Conservation (phyloP, 2,797 vertebrate genomes). For the Kryptolebias ocellatus region DNA sequence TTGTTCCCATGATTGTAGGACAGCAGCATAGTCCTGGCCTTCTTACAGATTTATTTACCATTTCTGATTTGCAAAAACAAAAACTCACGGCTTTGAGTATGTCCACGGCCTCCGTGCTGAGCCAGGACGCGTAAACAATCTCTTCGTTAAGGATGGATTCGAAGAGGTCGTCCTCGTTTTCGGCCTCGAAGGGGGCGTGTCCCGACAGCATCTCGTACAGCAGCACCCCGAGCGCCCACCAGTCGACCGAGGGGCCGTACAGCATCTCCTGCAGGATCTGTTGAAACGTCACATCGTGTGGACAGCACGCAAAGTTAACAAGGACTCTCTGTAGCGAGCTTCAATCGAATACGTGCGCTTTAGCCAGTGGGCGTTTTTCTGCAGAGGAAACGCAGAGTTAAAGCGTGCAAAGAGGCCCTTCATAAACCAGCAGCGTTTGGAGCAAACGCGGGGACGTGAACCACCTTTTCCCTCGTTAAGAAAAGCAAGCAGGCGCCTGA, state of each 20-base stretch:
- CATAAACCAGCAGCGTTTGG: slow-evolving; percentile 30
- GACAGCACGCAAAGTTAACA: slow-evolving; percentile 2
- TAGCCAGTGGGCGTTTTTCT: background rate
- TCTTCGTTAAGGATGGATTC: slow-evolving; percentile 96
- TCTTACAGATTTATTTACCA: slow-evolving; percentile 14
- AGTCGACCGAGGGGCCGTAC: slow-evolving; percentile 95
- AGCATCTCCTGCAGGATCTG: slow-evolving; percentile 98
- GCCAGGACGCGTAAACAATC: slow-evolving; percentile 92
- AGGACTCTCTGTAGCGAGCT: background rate
- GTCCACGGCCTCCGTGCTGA: slow-evolving; percentile 87
- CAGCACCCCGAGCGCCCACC: slow-evolving; percentile 98
- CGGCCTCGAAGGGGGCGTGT: slow-evolving; percentile 95
- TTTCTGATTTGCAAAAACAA: background rate
- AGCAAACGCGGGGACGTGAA: slow-evolving; percentile 28
- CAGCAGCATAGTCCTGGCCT: slow-evolving; percentile 2
- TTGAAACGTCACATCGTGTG: slow-evolving; percentile 27
- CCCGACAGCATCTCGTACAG: slow-evolving; percentile 98
- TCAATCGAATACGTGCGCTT: slow-evolving; percentile 9
- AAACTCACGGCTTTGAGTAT: slow-evolving; percentile 95
- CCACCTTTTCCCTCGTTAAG: slow-evolving; percentile 14
- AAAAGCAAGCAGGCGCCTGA: slow-evolving; percentile 36
- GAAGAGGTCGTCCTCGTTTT: slow-evolving; percentile 97
- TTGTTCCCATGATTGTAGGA: background rate
- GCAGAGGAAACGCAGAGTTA: slow-evolving; percentile 5
- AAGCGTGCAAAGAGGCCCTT: slow-evolving; percentile 52